Conservation (phyloP, 2,888 invertebrate species). For the Stenotaenia linearis region DNA sequence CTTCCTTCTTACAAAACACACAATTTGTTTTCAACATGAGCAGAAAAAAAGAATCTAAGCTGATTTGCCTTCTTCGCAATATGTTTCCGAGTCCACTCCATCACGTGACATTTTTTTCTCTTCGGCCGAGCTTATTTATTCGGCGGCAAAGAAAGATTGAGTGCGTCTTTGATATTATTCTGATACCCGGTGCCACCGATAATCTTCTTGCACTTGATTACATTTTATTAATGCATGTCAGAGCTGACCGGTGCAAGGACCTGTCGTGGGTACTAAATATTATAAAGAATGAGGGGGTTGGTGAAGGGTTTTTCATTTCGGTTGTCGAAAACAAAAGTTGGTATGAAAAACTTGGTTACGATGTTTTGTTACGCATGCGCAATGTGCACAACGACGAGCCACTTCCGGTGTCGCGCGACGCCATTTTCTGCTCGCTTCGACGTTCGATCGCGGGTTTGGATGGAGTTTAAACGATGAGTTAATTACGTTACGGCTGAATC, state of each 20-base stretch:
- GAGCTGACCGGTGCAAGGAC: constrained; percentile 24
- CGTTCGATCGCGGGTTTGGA: too few relatives aligned
- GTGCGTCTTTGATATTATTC: constrained; percentile 4
- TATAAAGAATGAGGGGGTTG: neutral
- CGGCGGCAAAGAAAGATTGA: neutral
- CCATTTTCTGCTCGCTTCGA: too few relatives aligned
- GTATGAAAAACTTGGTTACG: too few relatives aligned
- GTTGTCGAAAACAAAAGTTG: too few relatives aligned
- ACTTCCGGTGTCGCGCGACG: too few relatives aligned
- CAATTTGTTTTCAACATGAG: neutral
- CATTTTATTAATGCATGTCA: constrained; percentile 30
- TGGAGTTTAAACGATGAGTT: too few relatives aligned
- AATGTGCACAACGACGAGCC: too few relatives aligned
- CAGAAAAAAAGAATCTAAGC: neutral
- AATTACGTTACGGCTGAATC: too few relatives aligned
- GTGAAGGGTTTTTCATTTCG: too few relatives aligned
- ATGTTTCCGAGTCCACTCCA: constrained; percentile 12
- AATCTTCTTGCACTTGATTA: constrained; percentile 24
- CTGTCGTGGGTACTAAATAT: constrained; percentile 24
- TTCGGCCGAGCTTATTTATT: neutral
- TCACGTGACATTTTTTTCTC: neutral
- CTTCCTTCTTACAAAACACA: constrained; percentile 10
- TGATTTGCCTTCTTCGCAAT: constrained; percentile 1
- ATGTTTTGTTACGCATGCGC: too few relatives aligned
- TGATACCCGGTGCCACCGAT: constrained; percentile 2